Conservation (phyloP, 2,888 invertebrate species). For the Prosapia bicincta region DNA sequence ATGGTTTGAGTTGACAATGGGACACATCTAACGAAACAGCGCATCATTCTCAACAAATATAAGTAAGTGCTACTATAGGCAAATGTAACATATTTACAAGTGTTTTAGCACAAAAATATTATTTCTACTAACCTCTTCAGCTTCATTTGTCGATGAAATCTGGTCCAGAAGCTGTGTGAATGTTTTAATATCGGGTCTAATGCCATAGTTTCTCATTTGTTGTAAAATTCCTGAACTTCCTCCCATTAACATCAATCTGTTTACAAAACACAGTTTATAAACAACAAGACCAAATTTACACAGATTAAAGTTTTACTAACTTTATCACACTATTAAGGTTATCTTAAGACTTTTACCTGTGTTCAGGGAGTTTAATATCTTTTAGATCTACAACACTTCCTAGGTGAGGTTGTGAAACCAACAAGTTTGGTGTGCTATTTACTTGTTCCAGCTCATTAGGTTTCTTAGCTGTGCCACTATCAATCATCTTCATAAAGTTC, state of each 20-base stretch:
- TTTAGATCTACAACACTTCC: slow-evolving; percentile 56
- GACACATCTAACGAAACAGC: too few relatives aligned
- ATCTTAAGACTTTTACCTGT: slow-evolving; percentile 39
- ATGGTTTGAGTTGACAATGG: too few relatives aligned
- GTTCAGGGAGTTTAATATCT: slow-evolving; percentile 52
- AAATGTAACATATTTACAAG: too few relatives aligned
- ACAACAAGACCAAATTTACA: neutral
- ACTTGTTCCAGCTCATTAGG: neutral
- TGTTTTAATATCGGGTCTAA: slow-evolving; percentile 73
- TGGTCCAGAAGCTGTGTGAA: slow-evolving; percentile 72
- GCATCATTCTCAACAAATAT: too few relatives aligned
- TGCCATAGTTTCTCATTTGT: slow-evolving; percentile 64
- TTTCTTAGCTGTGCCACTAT: neutral
- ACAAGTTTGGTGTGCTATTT: slow-evolving; percentile 56
- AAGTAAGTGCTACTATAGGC: too few relatives aligned
- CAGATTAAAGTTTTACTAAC: too few relatives aligned
- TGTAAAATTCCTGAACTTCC: slow-evolving; percentile 71
- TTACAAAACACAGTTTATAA: slow-evolving; percentile 8
- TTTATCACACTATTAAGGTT: too few relatives aligned
- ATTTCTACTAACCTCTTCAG: slow-evolving; percentile 60
- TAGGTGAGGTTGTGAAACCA: slow-evolving; percentile 57
- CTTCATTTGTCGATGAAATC: slow-evolving; percentile 60
- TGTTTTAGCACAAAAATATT: too few relatives aligned
- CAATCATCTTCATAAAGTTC: neutral
- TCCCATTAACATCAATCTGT: slow-evolving; percentile 69